phyloP scores from a whole-genome alignment of 1,140 invertebrate genomes.

The Neotoxoptera formosana region DNA sequence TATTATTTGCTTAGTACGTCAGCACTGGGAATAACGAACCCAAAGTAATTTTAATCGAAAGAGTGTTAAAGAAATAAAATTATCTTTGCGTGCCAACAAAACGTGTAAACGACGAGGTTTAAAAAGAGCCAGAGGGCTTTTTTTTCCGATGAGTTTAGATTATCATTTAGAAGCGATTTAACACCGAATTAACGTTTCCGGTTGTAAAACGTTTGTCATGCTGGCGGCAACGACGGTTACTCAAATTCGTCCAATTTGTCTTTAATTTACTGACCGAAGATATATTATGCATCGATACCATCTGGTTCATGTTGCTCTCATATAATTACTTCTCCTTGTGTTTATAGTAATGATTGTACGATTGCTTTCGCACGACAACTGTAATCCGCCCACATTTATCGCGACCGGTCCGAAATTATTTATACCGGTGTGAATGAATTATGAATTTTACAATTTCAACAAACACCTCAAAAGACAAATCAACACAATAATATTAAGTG shows the following conservation, averaged over 20 bases:
- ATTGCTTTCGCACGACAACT: not conserved
- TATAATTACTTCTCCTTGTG: slow-evolving; percentile 18
- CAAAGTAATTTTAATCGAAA: not conserved
- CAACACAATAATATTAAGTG: not conserved
- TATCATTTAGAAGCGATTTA: slow-evolving; percentile 44
- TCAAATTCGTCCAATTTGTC: slow-evolving; percentile 40
- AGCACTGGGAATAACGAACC: not conserved
- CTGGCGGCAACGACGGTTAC: not conserved
- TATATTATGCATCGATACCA: slow-evolving; percentile 22
- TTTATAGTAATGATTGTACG: not conserved
- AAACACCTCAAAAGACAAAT: not conserved
- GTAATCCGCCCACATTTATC: slow-evolving; percentile 24
- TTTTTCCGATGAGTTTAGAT: slow-evolving; percentile 23
- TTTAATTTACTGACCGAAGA: slow-evolving; percentile 18
- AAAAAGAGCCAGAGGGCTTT: not conserved
- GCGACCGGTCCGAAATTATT: slow-evolving; percentile 9
- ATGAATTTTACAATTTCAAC: not conserved
- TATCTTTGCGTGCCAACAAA: slow-evolving; percentile 7
- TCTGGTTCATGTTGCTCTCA: not conserved
- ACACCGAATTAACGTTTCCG: slow-evolving; percentile 44
- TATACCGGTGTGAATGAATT: not conserved
- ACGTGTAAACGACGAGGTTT: not conserved
- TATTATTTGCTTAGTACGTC: not conserved
- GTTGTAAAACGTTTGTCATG: slow-evolving; percentile 36
- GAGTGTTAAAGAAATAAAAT: slow-evolving; percentile 24